Percentiles rank a stretch among this genome's conserved stretches.
Evolutionary conservation across 2,113 vertebrate species (phyloP).

Genomic region (Athene noctua): DNA sequence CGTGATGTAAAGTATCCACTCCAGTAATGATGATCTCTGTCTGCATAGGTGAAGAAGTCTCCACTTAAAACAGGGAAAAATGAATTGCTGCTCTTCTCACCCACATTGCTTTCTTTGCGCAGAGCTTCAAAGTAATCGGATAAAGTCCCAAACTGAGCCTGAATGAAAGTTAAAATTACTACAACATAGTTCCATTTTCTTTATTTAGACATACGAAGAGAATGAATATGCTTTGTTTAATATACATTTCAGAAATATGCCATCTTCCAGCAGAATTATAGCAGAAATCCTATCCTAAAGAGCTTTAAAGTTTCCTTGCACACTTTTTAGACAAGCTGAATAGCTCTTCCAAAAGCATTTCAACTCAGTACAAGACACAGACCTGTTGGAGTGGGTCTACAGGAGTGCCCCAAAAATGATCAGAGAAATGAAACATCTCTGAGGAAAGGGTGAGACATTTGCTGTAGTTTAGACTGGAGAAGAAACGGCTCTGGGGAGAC

Average conservation of each 20-base stretch:
- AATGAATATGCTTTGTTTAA: neutral
- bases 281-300: neutral
- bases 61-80: conserved; percentile 83
- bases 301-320: neutral
- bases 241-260: neutral
- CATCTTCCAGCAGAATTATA: neutral
- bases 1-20: conserved; percentile 94
- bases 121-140: conserved; percentile 89
- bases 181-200: neutral
- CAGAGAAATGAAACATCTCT: neutral
- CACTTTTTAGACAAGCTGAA: neutral
- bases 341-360: neutral
- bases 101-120: conserved; percentile 63
- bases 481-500: neutral
- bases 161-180: conserved; percentile 21
- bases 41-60: conserved; percentile 95
- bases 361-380: neutral
- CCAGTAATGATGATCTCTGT: conserved; percentile 95
- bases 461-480: neutral
- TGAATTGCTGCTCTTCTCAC: conserved; percentile 36
- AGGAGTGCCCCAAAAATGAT: neutral
- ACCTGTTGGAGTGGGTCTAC: neutral
- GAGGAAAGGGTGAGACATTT: neutral
- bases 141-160: conserved; percentile 92
- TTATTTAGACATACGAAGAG: neutral